These are phyloP conservation scores for Polymixis lichenea DNA, from an alignment of 2,888 invertebrate genomes.

Conservation along the genomic window DNA sequence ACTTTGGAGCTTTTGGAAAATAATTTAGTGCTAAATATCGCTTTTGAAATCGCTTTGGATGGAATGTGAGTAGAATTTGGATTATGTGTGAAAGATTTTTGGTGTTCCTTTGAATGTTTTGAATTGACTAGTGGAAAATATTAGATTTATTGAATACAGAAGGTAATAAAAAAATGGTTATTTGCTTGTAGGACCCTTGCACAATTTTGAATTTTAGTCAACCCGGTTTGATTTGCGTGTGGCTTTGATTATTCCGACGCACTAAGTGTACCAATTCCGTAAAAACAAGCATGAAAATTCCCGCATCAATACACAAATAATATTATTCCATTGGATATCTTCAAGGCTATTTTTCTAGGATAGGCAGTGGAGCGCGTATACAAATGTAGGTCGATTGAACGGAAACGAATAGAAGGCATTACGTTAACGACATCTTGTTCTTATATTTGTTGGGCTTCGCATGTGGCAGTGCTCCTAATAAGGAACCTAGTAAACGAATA, in stretches of 20 bases:
- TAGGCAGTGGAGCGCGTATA: conserved; percentile 42
- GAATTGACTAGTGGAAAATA: not conserved
- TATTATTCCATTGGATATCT: conserved; percentile 23
- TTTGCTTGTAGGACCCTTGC: conserved; percentile 36
- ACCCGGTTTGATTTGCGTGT: conserved; percentile 18
- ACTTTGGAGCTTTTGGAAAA: conserved; percentile 69
- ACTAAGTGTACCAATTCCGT: not conserved
- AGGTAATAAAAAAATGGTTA: not conserved
- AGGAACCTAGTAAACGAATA: conserved; percentile 75
- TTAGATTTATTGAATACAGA: not conserved
- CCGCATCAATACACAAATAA: conserved; percentile 24
- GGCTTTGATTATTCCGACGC: conserved; percentile 1
- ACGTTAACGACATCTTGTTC: conserved; percentile 64
- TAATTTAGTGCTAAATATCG: conserved; percentile 66
- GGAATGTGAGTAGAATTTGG: conserved; percentile 42
- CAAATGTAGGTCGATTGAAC: conserved; percentile 62
- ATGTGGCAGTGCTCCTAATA: conserved; percentile 74
- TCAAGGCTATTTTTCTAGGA: conserved; percentile 36
- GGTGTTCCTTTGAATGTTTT: conserved; percentile 35
- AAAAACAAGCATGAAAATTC: conserved; percentile 39
- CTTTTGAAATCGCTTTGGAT: conserved; percentile 65
- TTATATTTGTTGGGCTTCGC: conserved; percentile 76
- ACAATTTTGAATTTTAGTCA: conserved; percentile 19
- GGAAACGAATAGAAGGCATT: conserved; percentile 59
- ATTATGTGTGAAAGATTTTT: conserved; percentile 36